Evolutionary conservation across 2,113 vertebrate species (phyloP).

Genomic region (Fregata magnificens): DNA sequence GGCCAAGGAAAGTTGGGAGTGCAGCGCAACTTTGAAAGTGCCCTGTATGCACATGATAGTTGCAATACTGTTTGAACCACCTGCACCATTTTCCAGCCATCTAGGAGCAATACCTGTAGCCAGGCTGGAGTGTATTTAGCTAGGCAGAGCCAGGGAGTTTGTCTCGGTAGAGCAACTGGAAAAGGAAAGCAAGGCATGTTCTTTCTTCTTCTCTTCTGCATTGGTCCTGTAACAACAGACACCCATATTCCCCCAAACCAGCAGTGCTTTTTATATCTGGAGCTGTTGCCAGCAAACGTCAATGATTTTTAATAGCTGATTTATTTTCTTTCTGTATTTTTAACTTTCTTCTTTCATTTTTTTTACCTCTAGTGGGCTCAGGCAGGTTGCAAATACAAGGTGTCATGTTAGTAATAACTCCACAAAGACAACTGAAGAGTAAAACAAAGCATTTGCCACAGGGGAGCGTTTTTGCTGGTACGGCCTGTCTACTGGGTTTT

Average conservation of each 20-base stretch:
- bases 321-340: background rate
- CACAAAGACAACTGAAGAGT: background rate
- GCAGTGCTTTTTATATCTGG: background rate
- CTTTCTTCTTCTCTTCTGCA: background rate
- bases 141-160: background rate
- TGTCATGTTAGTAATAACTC: background rate
- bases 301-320: background rate
- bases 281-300: background rate
- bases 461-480: background rate
- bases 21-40: background rate
- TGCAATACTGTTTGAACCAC: background rate
- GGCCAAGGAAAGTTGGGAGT: background rate
- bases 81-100: background rate
- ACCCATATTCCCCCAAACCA: background rate
- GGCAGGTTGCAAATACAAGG: background rate
- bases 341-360: background rate
- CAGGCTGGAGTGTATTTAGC: background rate
- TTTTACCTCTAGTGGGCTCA: background rate
- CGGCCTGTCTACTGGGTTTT: background rate
- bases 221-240: background rate
- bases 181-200: background rate
- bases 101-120: background rate
- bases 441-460: background rate
- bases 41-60: background rate
- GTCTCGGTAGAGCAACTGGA: background rate